Evolutionary conservation across 2,113 vertebrate species (phyloP), one percentile per base, ranked within the genome.

Genomic region (Tichodroma muraria): DNA sequence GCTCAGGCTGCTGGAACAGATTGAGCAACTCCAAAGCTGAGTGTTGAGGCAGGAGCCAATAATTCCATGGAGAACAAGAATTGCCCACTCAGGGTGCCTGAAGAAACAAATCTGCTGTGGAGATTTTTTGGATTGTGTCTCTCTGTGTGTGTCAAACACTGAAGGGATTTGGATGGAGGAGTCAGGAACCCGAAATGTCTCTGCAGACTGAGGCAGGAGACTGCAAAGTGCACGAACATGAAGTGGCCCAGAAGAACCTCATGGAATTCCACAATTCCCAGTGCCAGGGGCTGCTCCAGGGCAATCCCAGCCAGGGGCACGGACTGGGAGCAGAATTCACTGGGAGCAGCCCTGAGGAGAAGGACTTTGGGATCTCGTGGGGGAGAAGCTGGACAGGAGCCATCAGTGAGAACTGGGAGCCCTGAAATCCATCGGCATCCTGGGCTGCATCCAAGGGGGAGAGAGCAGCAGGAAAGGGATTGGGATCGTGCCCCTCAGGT

Each of bases 301-400:
- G 20, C 5, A 57, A 28, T 13, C 35, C 59, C 69, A 64, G 49
- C 6, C 35, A 11, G 10, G 42, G 31, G 38, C 68, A 54, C 0
- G 2, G 69, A 40, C 40, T 73, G 70, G 70, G 50, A 66, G 52
- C 2, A 8, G 31, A 66, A 57, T 49, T 25, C 13, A 11, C 2
- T 8, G n/a, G 20, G 50, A 75, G 15, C n/a, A 28, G 50, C 30
- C 20, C 20, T n/a, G 50, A 23, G 70, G 40, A 12, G 70, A n/a
- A 56, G 38, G 24, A 57, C 1, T 11, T 56, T n/a, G 24, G 59
- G 24, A 15, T 45, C 15, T 19, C 1, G 0, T 6, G 59, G 42
- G 8, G 28, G 60, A 28, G n/a, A 73, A 56, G 1, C 28, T 65
- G 59, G 12, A 3, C 15, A 56, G 33, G 69, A 73, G 7, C 14